These are phyloP conservation scores for Girardinichthys multiradiatus DNA, from an alignment of 2,113 vertebrate genomes.

Conservation along the genomic window DNA sequence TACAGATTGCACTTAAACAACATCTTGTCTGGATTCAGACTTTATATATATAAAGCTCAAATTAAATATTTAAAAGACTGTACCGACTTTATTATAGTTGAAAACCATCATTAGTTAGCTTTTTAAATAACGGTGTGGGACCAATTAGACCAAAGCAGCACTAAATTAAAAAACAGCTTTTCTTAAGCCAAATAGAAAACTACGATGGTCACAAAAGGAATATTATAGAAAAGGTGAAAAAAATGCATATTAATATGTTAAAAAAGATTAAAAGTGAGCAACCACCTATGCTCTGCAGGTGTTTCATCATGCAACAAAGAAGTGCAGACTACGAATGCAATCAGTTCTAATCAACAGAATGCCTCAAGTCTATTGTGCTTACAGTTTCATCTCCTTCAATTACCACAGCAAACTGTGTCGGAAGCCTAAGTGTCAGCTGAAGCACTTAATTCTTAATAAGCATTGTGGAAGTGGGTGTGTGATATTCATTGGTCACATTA, in stretches of 20 bases:
- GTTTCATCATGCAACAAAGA: slow-evolving; percentile 7
- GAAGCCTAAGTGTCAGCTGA: slow-evolving; percentile 57
- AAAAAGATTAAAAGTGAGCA: not conserved
- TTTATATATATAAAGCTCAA: too few relatives aligned
- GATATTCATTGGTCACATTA: slow-evolving; percentile 23
- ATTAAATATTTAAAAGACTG: too few relatives aligned
- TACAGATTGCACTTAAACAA: too few relatives aligned
- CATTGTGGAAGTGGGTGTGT: slow-evolving; percentile 46
- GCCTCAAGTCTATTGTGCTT: slow-evolving; percentile 61
- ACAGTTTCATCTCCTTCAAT: slow-evolving; percentile 69
- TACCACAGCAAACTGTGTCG: slow-evolving; percentile 60
- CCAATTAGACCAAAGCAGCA: slow-evolving; percentile 10
- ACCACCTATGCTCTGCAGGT: not conserved
- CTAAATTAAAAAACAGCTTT: not conserved
- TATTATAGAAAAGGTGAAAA: not conserved
- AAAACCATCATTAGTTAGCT: slow-evolving; percentile 7
- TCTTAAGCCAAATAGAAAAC: slow-evolving; percentile 7
- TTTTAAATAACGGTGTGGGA: not conserved
- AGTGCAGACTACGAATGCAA: slow-evolving; percentile 40
- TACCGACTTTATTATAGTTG: not conserved
- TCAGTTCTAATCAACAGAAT: slow-evolving; percentile 64
- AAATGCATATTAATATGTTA: not conserved
- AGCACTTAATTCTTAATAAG: slow-evolving; percentile 60
- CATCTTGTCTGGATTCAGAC: too few relatives aligned
- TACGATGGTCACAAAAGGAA: not conserved